Conservation (phyloP, 1,140 invertebrate genomes). For the Drosophila triauraria region DNA sequence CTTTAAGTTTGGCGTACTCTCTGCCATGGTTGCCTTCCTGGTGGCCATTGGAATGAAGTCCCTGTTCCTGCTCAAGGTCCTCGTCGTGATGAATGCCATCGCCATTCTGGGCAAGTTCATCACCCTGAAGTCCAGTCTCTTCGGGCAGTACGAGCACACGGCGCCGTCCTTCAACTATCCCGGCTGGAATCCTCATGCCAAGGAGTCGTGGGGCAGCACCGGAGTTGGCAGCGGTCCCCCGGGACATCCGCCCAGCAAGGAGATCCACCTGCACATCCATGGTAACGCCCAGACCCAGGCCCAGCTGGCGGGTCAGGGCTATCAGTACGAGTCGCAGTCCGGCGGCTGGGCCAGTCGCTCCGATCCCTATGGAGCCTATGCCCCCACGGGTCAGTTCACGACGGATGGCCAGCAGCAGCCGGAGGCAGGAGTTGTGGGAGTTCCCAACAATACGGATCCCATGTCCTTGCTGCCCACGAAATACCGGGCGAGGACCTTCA, state of each 20-base stretch:
- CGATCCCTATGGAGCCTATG: slow-evolving; percentile 73
- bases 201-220: slow-evolving; percentile 62
- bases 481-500: slow-evolving; percentile 65
- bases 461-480: slow-evolving; percentile 72
- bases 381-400: slow-evolving; percentile 49
- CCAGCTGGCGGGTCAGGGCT: slow-evolving; percentile 54
- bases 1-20: slow-evolving; percentile 86
- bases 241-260: slow-evolving; percentile 68
- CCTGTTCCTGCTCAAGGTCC: slow-evolving; percentile 84
- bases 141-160: slow-evolving; percentile 61
- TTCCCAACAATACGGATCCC: slow-evolving; percentile 70
- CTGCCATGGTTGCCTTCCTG: slow-evolving; percentile 85
- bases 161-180: slow-evolving; percentile 71
- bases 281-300: slow-evolving; percentile 68
- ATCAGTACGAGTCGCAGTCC: slow-evolving; percentile 53
- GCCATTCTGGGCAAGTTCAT: slow-evolving; percentile 79
- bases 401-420: slow-evolving; percentile 20
- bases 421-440: slow-evolving; percentile 10
- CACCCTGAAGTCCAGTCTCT: slow-evolving; percentile 69
- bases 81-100: slow-evolving; percentile 79
- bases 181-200: slow-evolving; percentile 70
- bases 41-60: slow-evolving; percentile 85
- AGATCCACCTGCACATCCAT: slow-evolving; percentile 83
- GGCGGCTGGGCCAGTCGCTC: slow-evolving; percentile 73
- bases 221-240: slow-evolving; percentile 16